Percentiles rank a stretch among this genome's conserved stretches.
These are phyloP conservation scores for Blera fallax DNA, from an alignment of 2,888 invertebrate species.

Conservation along the genomic window DNA sequence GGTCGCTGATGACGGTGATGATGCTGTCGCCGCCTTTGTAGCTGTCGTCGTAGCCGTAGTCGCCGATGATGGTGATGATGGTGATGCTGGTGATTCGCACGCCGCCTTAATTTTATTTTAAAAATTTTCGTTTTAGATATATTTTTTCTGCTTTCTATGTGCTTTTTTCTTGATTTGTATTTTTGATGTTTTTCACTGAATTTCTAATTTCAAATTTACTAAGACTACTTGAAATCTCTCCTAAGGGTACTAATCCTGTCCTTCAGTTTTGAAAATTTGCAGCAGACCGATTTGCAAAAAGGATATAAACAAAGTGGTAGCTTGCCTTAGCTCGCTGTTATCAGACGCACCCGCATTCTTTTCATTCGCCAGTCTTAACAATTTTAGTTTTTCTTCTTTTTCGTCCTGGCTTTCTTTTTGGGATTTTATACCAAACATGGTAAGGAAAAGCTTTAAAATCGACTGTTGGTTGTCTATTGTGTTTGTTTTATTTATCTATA, in stretches of 20 bases:
- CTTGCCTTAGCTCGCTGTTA: slow-evolving; percentile 23
- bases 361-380: slow-evolving; percentile 49
- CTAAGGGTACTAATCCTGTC: slow-evolving; percentile 11
- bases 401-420: slow-evolving; percentile 15
- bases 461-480: background rate
- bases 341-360: background rate
- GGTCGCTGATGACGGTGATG: slow-evolving; percentile 23
- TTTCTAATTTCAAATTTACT: slow-evolving; percentile 48
- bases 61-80: slow-evolving; percentile 19
- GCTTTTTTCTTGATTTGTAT: slow-evolving; percentile 58
- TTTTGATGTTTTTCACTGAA: slow-evolving; percentile 35
- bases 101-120: slow-evolving; percentile 71
- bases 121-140: slow-evolving; percentile 69
- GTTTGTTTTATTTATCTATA: slow-evolving; percentile 7
- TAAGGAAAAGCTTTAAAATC: background rate
- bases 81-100: slow-evolving; percentile 40
- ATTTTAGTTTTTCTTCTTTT: slow-evolving; percentile 44
- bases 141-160: slow-evolving; percentile 54
- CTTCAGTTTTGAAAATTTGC: slow-evolving; percentile 38
- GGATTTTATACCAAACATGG: slow-evolving; percentile 62
- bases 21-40: background rate
- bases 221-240: slow-evolving; percentile 48
- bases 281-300: slow-evolving; percentile 55
- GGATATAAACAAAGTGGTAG: slow-evolving; percentile 43
- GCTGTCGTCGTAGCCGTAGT: slow-evolving; percentile 2